Percentiles rank a stretch among this genome's conserved stretches.
Evolutionary conservation across 2,797 vertebrate genomes (phyloP).

Genomic region (Cryptoblepharus egeriae): DNA sequence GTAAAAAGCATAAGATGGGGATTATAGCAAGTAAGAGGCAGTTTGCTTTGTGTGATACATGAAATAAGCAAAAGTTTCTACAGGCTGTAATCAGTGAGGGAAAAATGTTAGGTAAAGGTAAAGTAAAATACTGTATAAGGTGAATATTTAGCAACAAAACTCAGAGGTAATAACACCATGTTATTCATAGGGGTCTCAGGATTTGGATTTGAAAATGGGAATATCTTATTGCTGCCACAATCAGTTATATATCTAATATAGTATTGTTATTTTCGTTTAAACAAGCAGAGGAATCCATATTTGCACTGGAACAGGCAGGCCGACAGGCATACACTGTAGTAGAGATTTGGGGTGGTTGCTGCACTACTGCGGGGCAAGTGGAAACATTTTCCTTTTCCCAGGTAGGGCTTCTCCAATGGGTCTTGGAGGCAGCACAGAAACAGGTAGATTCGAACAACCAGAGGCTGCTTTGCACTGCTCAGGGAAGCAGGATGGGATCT

Average conservation of each 20-base stretch:
- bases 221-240: neutral
- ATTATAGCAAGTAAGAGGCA: neutral
- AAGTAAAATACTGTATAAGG: too few relatives aligned
- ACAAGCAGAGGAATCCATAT: too few relatives aligned
- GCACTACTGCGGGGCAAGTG: too few relatives aligned
- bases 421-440: too few relatives aligned
- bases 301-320: too few relatives aligned
- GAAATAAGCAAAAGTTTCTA: neutral
- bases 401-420: too few relatives aligned
- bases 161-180: neutral
- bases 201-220: neutral
- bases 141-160: slow-evolving; percentile 6
- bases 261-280: neutral
- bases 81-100: neutral
- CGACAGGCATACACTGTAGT: too few relatives aligned
- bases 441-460: too few relatives aligned
- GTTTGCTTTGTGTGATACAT: neutral
- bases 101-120: neutral
- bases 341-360: too few relatives aligned
- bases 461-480: too few relatives aligned
- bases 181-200: neutral
- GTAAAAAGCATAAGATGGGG: neutral
- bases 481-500: too few relatives aligned
- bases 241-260: neutral
- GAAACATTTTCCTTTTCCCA: too few relatives aligned